Conservation (phyloP, 2,888 invertebrate species). For the Mallateleia sp. region DNA sequence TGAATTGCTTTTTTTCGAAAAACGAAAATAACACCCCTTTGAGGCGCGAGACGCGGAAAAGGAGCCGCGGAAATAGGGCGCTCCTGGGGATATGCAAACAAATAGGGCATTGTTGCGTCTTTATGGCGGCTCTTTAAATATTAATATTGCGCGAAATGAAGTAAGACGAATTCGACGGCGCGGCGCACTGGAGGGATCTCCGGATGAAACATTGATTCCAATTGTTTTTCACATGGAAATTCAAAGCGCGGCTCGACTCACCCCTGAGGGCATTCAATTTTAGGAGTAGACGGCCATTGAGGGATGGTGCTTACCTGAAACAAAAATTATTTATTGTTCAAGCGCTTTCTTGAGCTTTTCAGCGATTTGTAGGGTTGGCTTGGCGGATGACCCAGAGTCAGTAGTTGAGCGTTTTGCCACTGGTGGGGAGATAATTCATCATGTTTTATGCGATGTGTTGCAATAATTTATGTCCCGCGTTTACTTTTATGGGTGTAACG, state of each 20-base stretch:
- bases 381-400: conserved; percentile 32
- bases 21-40: conserved; percentile 65
- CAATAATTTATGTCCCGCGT: not conserved
- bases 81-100: conserved; percentile 66
- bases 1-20: conserved; percentile 49
- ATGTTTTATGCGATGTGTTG: conserved; percentile 30
- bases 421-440: conserved; percentile 19
- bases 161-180: conserved; percentile 57
- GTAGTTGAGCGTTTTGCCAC: not conserved
- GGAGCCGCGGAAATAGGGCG: conserved; percentile 38
- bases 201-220: conserved; percentile 69
- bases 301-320: conserved; percentile 66
- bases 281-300: conserved; percentile 46
- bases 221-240: conserved; percentile 70
- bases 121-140: conserved; percentile 52
- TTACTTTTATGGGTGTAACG: not conserved
- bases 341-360: conserved; percentile 26
- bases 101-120: conserved; percentile 59
- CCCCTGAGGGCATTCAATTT: conserved; percentile 55
- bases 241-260: conserved; percentile 49
- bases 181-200: not conserved
- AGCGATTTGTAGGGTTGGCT: conserved; percentile 10
- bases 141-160: conserved; percentile 53
- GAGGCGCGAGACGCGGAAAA: conserved; percentile 4
- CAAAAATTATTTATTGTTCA: conserved; percentile 67